Evolutionary conservation across 1,140 invertebrate species (phyloP), one percentile per base, ranked within the genome.

Genomic region (Cotesia vestalis): DNA sequence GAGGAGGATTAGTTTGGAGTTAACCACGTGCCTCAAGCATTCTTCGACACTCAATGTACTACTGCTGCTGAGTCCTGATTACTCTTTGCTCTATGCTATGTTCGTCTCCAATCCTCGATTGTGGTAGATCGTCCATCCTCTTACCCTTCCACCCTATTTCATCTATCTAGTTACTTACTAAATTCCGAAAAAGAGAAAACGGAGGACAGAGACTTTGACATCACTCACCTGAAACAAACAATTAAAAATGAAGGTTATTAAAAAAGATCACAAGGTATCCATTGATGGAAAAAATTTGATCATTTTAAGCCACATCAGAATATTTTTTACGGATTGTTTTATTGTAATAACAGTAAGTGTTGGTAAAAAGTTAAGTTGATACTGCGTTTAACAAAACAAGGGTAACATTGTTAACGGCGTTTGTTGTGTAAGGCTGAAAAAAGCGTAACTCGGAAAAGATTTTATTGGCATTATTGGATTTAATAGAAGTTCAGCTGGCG

Each of bases 391-490:
- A 11, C 6, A 46, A 46, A 46, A 46, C 6, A 46, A 46, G 40
- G 34, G 34, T 14, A 34, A 35, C 3, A 57, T 53, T 60, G 67
- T 60, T 46, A 60, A 57, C 53, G 17, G 4, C 17, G n/a, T 17
- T 57, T 57, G n/a, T 57, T 57, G 17, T 57, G 17, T 57, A 57
- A 17, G 53, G 3, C 17, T 12, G 5, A 20, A 20, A 46, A 46
- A 46, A 46, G 5, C 5, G 40, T 46, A 11, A 46, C 40, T 46
- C 11, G 40, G 40, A 46, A 46, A 46, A 46, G 68, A 70, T 70
- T 70, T 70, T 70, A 70, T 70, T 63, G 40, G 20, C 14, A 63
- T 70, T 63, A 62, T 70, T 70, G 11, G 60, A 70, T 70, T 70
- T 70, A 52, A 46, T 20, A 63, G 36, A 20, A 51, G 66, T 46